These are phyloP conservation scores for Tapera naevia DNA, from an alignment of 2,797 vertebrate species.

Conservation along the genomic window DNA sequence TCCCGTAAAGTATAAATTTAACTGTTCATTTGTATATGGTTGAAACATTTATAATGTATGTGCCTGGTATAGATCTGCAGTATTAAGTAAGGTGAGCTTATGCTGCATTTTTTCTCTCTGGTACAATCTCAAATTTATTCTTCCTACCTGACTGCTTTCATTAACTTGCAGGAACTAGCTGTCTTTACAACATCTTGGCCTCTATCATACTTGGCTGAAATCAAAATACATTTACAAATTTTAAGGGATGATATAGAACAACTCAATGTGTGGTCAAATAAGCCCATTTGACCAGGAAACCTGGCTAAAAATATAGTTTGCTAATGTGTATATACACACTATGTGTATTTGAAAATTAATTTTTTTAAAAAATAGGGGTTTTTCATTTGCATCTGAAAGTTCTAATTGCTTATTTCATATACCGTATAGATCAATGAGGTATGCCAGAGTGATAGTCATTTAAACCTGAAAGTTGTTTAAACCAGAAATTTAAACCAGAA, in stretches of 20 bases:
- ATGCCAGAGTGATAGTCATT: neutral
- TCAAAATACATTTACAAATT: neutral
- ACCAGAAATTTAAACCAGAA: no score
- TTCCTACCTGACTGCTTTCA: neutral
- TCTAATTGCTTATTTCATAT: neutral
- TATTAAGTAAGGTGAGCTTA: neutral
- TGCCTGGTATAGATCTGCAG: neutral
- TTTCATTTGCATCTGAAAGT: neutral
- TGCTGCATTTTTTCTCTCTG: neutral
- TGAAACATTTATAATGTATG: neutral
- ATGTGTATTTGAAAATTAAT: neutral
- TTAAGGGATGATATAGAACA: neutral
- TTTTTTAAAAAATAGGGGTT: neutral
- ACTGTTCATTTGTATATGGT: neutral
- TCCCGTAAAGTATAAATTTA: neutral
- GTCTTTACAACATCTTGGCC: neutral
- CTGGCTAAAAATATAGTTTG: neutral
- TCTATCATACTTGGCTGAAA: neutral
- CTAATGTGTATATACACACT: no score
- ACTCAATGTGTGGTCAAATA: neutral
- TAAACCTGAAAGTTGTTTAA: neutral
- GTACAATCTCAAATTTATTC: neutral
- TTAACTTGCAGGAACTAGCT: neutral
- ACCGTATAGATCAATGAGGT: accelerated
- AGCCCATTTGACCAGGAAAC: neutral